Conservation (phyloP, 2,888 invertebrate species). For the Tenthredo mesomela region DNA sequence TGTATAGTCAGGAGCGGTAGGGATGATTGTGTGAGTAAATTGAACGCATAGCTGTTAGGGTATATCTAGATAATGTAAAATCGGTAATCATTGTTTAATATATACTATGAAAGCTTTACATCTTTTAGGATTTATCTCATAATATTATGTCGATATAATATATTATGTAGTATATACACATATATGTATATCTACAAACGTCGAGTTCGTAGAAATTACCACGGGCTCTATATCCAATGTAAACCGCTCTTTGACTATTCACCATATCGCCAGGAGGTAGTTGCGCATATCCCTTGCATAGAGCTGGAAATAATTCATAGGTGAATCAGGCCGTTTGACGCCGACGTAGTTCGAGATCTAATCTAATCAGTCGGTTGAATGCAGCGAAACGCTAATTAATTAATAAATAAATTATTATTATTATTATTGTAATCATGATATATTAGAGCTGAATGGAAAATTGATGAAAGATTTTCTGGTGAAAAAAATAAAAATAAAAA, state of each 20-base stretch:
- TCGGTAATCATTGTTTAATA: not conserved
- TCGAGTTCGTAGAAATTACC: not conserved
- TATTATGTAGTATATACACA: not conserved
- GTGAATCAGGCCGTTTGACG: not conserved
- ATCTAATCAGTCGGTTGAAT: not conserved
- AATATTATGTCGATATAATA: not conserved
- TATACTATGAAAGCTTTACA: not conserved
- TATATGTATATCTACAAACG: not conserved
- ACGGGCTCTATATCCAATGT: not conserved
- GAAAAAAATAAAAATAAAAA: not conserved
- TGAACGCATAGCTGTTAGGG: not conserved
- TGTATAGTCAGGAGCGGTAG: not conserved
- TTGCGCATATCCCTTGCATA: slow-evolving; percentile 36
- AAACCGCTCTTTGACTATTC: slow-evolving; percentile 31
- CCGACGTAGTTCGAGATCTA: not conserved
- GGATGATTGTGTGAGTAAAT: not conserved
- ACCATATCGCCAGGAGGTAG: slow-evolving; percentile 9
- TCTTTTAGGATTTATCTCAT: not conserved
- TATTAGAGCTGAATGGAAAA: not conserved
- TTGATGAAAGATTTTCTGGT: not conserved
- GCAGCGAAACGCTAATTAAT: not conserved
- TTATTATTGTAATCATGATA: not conserved
- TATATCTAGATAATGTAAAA: not conserved
- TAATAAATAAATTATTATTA: not conserved
- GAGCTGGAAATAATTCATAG: slow-evolving; percentile 38